phyloP scores from a whole-genome alignment of 2,888 invertebrate genomes.

The Epirrhoe tristata region DNA sequence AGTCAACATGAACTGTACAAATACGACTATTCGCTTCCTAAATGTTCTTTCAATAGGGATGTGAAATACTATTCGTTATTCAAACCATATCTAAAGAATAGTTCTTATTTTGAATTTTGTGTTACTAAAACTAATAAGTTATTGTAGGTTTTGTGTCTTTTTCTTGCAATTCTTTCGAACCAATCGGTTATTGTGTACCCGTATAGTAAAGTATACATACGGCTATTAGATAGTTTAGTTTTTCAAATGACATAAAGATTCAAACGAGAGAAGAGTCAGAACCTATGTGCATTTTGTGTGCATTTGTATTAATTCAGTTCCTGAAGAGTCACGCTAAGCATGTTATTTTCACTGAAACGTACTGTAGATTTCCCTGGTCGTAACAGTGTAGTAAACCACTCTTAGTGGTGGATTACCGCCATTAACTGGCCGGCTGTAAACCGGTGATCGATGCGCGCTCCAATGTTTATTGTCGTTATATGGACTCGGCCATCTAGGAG shows the following conservation, averaged over 20 bases:
- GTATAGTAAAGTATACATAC: too few relatives aligned
- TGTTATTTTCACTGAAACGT: slow-evolving; percentile 45
- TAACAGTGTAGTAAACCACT: slow-evolving; percentile 73
- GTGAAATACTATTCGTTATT: slow-evolving; percentile 1
- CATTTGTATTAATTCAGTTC: too few relatives aligned
- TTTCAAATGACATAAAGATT: too few relatives aligned
- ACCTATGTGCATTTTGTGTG: too few relatives aligned
- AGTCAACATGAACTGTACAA: slow-evolving; percentile 52
- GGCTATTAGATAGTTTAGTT: too few relatives aligned
- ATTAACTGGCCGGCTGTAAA: slow-evolving; percentile 78
- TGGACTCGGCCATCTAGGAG: slow-evolving; percentile 42
- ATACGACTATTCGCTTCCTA: slow-evolving; percentile 45
- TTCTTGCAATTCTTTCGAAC: too few relatives aligned
- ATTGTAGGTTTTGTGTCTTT: too few relatives aligned
- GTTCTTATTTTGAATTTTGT: too few relatives aligned
- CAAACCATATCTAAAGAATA: not conserved
- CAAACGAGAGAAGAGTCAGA: too few relatives aligned
- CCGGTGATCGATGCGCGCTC: slow-evolving; percentile 74
- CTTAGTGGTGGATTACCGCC: slow-evolving; percentile 79
- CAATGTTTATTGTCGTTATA: slow-evolving; percentile 68
- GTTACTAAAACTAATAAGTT: too few relatives aligned
- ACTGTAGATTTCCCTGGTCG: slow-evolving; percentile 61
- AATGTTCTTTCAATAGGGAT: slow-evolving; percentile 19
- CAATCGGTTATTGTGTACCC: too few relatives aligned
- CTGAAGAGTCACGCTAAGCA: slow-evolving; percentile 10